phyloP scores from a whole-genome alignment of 2,888 invertebrate species.

The Tuta absoluta region DNA sequence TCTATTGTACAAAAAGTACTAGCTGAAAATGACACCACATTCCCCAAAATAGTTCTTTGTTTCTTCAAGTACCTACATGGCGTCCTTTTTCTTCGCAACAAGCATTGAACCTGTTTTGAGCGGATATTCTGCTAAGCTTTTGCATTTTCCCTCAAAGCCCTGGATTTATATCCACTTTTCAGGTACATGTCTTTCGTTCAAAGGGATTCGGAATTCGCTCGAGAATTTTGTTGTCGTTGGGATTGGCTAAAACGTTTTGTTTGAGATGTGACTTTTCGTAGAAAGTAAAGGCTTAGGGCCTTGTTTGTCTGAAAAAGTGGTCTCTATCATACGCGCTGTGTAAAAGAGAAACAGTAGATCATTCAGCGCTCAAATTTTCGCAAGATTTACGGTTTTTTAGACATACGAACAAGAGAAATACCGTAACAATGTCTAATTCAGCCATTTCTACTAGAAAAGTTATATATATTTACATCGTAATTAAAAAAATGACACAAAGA shows the following conservation, averaged over 20 bases:
- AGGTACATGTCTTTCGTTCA: conserved; percentile 37
- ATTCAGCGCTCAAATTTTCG: too few relatives aligned
- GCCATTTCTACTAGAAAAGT: too few relatives aligned
- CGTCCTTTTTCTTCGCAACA: conserved; percentile 9
- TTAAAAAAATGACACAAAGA: too few relatives aligned
- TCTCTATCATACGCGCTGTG: too few relatives aligned
- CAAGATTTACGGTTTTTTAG: too few relatives aligned
- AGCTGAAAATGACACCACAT: not conserved
- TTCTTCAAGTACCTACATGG: not conserved
- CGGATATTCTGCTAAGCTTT: conserved; percentile 44
- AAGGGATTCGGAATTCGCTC: conserved; percentile 32
- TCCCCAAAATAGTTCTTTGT: not conserved
- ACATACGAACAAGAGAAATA: too few relatives aligned
- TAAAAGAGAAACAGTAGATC: too few relatives aligned
- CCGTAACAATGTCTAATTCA: too few relatives aligned
- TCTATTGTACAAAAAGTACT: not conserved
- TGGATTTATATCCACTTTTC: conserved; percentile 52
- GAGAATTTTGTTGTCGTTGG: conserved; percentile 1
- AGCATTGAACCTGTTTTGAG: conserved; percentile 43
- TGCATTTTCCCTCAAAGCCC: conserved; percentile 40
- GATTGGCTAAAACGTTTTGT: conserved; percentile 6
- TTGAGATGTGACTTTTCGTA: conserved; percentile 17
- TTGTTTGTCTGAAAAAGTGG: too few relatives aligned
- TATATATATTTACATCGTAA: too few relatives aligned
- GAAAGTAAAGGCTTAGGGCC: not conserved